Evolutionary conservation across 2,797 vertebrate genomes (phyloP).

Genomic region (Hemitrygon akajei): DNA sequence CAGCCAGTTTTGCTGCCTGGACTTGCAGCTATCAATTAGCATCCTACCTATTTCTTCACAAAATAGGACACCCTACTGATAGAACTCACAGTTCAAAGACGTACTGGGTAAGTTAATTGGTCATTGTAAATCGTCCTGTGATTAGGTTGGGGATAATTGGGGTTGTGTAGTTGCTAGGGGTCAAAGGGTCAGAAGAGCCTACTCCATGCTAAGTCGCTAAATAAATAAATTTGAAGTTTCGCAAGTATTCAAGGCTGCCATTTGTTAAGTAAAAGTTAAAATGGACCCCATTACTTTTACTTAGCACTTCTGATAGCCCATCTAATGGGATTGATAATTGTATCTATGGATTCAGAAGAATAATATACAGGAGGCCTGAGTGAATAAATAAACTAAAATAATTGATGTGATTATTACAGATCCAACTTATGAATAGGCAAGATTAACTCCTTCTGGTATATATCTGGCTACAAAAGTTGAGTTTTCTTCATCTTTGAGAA

Average conservation of each 20-base stretch:
- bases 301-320: neutral
- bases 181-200: too few species aligned
- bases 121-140: too few species aligned
- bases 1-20: neutral
- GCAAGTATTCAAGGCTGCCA: neutral
- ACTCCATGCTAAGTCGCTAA: too few species aligned
- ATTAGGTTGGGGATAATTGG: too few species aligned
- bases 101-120: too few species aligned
- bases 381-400: neutral
- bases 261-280: neutral
- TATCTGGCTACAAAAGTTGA: neutral
- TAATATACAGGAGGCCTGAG: neutral
- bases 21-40: neutral
- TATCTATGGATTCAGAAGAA: neutral
- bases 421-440: neutral
- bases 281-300: neutral
- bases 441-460: neutral
- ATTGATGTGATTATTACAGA: neutral
- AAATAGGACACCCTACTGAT: neutral
- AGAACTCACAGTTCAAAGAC: neutral
- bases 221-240: neutral
- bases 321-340: neutral
- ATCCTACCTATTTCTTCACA: neutral
- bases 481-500: neutral
- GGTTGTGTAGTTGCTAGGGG: too few species aligned